phyloP scores from a whole-genome alignment of 2,888 invertebrate genomes.

The Cheilosia urbana region DNA sequence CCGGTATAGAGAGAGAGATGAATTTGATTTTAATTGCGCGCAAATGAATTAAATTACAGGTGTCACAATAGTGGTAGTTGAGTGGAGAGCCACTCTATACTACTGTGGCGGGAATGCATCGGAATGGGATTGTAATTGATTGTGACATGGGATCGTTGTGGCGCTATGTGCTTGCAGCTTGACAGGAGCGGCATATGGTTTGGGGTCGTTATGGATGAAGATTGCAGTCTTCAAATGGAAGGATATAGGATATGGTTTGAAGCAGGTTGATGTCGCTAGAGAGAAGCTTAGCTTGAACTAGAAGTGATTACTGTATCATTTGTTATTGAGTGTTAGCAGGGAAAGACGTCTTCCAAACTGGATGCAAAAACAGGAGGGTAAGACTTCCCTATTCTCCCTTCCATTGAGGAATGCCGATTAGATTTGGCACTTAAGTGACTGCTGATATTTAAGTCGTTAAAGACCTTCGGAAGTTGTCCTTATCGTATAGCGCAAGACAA shows the following conservation, averaged over 20 bases:
- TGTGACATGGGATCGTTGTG: constrained; percentile 70
- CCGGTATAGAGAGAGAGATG: constrained; percentile 52
- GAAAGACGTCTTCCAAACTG: too few relatives aligned
- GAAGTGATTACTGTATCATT: background rate
- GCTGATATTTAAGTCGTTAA: too few relatives aligned
- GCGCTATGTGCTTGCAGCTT: constrained; percentile 61
- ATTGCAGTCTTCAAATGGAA: constrained; percentile 29
- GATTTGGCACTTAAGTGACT: too few relatives aligned
- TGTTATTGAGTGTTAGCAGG: too few relatives aligned
- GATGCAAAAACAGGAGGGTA: too few relatives aligned
- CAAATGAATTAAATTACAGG: constrained; percentile 75
- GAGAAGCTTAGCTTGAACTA: background rate
- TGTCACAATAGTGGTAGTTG: constrained; percentile 56
- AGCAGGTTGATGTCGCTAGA: background rate
- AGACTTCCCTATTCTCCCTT: too few relatives aligned
- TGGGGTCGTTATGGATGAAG: constrained; percentile 52
- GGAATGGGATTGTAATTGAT: constrained; percentile 72
- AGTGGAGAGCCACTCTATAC: background rate
- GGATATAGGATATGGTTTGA: constrained; percentile 15
- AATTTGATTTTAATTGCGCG: constrained; percentile 75
- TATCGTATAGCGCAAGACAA: too few relatives aligned
- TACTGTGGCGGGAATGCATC: constrained; percentile 32
- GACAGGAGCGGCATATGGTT: constrained; percentile 42
- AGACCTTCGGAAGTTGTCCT: too few relatives aligned
- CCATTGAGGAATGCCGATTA: too few relatives aligned